These are phyloP conservation scores for Talpa occidentalis DNA, from an alignment of 2,113 vertebrate species.

Conservation along the genomic window DNA sequence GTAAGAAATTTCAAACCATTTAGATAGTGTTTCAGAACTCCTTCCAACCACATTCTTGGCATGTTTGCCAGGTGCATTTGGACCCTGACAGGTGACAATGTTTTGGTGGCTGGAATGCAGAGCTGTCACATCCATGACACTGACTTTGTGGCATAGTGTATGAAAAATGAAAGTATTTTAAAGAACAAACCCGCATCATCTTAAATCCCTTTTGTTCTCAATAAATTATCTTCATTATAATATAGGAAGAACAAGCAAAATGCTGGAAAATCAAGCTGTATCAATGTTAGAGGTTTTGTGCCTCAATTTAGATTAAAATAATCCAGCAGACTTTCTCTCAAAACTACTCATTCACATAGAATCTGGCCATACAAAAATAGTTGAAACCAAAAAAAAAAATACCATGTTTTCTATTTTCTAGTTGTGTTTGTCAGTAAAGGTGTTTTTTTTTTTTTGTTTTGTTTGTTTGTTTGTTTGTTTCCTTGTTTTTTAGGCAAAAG, in stretches of 20 bases:
- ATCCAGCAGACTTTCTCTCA: background rate
- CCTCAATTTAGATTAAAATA: background rate
- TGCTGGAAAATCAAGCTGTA: background rate
- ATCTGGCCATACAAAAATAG: background rate
- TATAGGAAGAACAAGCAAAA: background rate
- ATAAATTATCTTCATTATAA: background rate
- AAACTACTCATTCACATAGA: background rate
- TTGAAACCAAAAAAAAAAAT: background rate
- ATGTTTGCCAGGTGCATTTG: background rate
- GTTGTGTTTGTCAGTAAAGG: background rate
- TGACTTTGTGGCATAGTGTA: background rate
- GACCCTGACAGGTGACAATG: background rate
- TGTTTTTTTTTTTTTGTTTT: background rate
- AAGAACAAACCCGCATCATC: background rate
- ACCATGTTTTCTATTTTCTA: conserved; percentile 12
- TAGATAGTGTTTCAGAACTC: background rate
- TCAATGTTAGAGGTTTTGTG: background rate
- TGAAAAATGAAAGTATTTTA: conserved; percentile 57
- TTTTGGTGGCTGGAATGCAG: background rate
- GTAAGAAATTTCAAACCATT: conserved; percentile 26
- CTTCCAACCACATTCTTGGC: background rate
- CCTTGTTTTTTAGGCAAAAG: background rate
- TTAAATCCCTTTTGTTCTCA: background rate
- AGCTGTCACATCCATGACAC: background rate
- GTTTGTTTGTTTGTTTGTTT: background rate